phyloP scores from a whole-genome alignment of 2,797 vertebrate species.

The Sphenopsis melanotis region DNA sequence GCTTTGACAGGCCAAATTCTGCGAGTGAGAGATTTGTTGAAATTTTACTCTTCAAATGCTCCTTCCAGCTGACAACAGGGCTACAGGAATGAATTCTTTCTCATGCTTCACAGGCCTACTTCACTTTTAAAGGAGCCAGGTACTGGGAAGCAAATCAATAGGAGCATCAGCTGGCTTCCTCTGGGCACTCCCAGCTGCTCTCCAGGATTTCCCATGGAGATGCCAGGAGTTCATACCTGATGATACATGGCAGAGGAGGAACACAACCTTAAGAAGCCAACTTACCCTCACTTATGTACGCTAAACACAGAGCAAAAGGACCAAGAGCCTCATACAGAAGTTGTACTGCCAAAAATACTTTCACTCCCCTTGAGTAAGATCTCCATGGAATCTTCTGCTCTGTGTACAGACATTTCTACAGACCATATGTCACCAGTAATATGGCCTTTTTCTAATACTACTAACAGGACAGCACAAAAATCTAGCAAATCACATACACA shows the following conservation, averaged over 20 bases:
- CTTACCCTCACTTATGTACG: background rate
- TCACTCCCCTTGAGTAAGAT: background rate
- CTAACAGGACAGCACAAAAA: background rate
- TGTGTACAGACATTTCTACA: background rate
- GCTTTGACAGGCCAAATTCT: background rate
- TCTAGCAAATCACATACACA: background rate
- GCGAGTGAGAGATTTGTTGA: background rate
- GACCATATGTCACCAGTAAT: background rate
- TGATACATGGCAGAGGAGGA: background rate
- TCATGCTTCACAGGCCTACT: fast-evolving
- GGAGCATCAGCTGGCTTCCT: background rate
- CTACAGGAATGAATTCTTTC: background rate
- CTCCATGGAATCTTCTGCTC: background rate
- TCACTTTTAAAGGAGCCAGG: background rate
- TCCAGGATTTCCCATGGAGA: background rate
- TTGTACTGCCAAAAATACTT: background rate
- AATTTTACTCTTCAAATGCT: background rate
- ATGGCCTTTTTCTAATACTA: background rate
- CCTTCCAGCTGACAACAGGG: background rate
- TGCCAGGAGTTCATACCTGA: background rate
- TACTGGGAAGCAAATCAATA: background rate
- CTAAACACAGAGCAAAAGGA: background rate
- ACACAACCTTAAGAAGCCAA: background rate
- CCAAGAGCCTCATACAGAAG: background rate
- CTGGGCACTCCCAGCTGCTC: background rate